Evolutionary conservation across 2,797 vertebrate genomes (phyloP).

Genomic region (Alfaro cultratus): DNA sequence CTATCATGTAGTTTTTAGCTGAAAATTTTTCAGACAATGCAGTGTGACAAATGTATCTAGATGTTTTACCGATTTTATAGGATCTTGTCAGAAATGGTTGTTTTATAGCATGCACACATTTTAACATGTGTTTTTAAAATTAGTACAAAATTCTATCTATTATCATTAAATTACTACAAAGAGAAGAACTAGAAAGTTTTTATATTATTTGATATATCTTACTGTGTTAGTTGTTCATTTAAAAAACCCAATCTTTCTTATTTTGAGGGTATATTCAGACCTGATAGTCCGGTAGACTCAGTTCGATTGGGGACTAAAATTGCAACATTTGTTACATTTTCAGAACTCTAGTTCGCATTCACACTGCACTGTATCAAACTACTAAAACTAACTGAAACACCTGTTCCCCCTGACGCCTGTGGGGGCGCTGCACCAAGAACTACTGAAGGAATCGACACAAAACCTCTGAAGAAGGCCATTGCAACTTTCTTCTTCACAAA

Average conservation of each 20-base stretch:
- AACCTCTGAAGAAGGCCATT: too few relatives aligned
- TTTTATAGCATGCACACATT: background rate
- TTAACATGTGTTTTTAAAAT: background rate
- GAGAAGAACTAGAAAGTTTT: background rate
- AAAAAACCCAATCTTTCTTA: background rate
- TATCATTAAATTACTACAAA: background rate
- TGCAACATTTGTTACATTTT: too few relatives aligned
- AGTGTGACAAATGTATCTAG: background rate
- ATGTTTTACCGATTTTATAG: background rate
- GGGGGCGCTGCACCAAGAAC: too few relatives aligned
- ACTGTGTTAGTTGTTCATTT: background rate
- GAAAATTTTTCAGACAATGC: slow-evolving; percentile 5
- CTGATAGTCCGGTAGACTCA: too few relatives aligned
- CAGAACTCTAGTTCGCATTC: too few relatives aligned
- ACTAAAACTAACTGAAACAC: too few relatives aligned
- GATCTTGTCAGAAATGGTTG: background rate
- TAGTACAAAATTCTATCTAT: background rate
- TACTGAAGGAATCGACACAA: too few relatives aligned
- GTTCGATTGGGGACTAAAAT: too few relatives aligned
- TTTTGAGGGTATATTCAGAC: background rate
- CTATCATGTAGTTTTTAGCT: background rate
- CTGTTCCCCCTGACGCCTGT: too few relatives aligned
- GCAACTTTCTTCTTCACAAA: too few relatives aligned
- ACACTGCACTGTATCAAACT: too few relatives aligned
- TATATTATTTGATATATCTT: background rate